Evolutionary conservation across 2,888 invertebrate genomes (phyloP), one percentile per base, ranked within the genome.

Genomic region (Amblyjoppa fuscipennis): DNA sequence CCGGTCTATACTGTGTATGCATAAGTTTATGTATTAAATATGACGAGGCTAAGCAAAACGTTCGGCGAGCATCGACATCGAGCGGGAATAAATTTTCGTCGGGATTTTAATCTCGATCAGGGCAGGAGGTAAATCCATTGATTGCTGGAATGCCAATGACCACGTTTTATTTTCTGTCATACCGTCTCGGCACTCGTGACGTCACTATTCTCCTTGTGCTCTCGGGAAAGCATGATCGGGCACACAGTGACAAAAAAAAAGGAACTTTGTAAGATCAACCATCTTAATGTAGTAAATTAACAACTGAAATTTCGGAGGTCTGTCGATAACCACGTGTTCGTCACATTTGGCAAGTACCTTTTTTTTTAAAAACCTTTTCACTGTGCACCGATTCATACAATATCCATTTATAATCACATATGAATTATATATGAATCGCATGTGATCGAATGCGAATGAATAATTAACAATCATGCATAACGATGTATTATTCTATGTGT

Each of bases 11-110:
- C 25, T n/a, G 38, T 6, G 59, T 73, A 25, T 20, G 25, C 59
- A 59, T 59, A 9, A 59, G 25, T 59, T 59, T 25, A 28, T 13
- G 59, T 28, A 25, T 28, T 28, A 13, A 59, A 53, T 59, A 73
- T 38, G 5, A 53, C 34, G 59, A 73, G 16, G 73, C 41, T 59
- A 13, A 61, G 45, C 13, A 64, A 49, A 74, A 49, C 38, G 45
- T 41, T 45, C 31, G 74, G 31, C 45, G n/a, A 59, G 3, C 38
- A 73, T 73, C 45, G 25, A 68, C 38, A 56, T 38, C 38, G 59
- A 38, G 25, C 45, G 59, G 41, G 9, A n/a, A 41, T 73, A 41
- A 73, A 56, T 73, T 73, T 20, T 59, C 31, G 20, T 73, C 25
- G 38, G 31, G 11, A 73, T 73, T 59, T 38, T 11, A 41, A 74